Evolutionary conservation across 1,140 invertebrate species (phyloP), one percentile per base, ranked within the genome.

Genomic region (Drosophila takahashii): DNA sequence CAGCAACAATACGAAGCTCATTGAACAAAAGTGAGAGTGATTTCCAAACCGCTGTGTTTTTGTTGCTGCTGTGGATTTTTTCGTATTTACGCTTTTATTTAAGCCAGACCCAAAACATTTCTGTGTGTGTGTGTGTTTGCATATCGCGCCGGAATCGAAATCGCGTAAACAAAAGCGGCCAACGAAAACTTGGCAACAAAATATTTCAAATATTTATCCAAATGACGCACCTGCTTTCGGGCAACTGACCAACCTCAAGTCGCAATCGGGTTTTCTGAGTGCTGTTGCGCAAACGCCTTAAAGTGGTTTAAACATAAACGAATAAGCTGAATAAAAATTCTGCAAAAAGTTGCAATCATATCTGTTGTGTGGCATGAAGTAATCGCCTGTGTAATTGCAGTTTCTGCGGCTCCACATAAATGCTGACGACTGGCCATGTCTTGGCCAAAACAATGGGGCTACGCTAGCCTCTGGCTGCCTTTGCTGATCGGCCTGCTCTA

Each of bases 11-110:
- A 69, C 70, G 67, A 70, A 64, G 34, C 79, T 77, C 78, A 81
- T 90, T 91, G 78, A 89, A 81, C 90, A 91, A 91, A 91, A 91
- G 89, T 91, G 89, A 91, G 89, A 91, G 89, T 91, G 89, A 91
- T 91, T 91, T 90, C 80, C 89, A 89, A 90, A 91, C 77, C 59
- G 72, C 62, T 69, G 72, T 61, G 59, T 26, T 42, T 42, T 27
- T 67, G 62, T 13, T 42, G 16, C 67, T 61, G 78, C 54, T 54
- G 66, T 72, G 56, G 58, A 56, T 59, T 56, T 52, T 58, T 52
- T 58, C 53, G 58, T 58, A 42, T 70, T 66, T 80, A 75, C 44
- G 56, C 48, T 65, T 78, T 79, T 77, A 60, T 75, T 64, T 65
- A 42, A 67, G 50, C 51, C 58, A 66, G 32, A 39, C 50, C 16